Conservation (phyloP, 2,113 vertebrate species). For the Pipa parva region DNA sequence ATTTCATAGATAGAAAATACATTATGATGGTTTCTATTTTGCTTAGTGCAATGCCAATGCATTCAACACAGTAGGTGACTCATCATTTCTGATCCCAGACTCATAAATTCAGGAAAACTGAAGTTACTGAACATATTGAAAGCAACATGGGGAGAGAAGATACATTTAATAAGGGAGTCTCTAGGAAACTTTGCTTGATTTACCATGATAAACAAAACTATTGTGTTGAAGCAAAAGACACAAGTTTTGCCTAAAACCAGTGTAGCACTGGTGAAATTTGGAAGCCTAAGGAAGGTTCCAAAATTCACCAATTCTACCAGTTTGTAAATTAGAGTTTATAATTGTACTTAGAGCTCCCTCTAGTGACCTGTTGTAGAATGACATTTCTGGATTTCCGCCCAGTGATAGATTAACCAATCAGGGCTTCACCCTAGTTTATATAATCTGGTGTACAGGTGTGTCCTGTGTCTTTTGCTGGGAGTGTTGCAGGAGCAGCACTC, state of each 20-base stretch:
- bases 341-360: too few relatives aligned
- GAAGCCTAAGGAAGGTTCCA: too few relatives aligned
- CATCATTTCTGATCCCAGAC: conserved; percentile 1
- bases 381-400: too few relatives aligned
- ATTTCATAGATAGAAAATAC: not conserved
- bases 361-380: too few relatives aligned
- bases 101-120: not conserved
- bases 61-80: conserved; percentile 12
- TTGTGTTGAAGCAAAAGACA: conserved; percentile 16
- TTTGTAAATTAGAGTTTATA: conserved; percentile 39
- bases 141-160: conserved; percentile 10
- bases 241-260: too few relatives aligned
- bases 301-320: too few relatives aligned
- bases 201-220: conserved; percentile 13
- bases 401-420: too few relatives aligned
- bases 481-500: too few relatives aligned
- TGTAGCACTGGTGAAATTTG: too few relatives aligned
- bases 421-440: too few relatives aligned
- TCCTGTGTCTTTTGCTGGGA: too few relatives aligned
- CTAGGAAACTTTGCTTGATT: conserved; percentile 1
- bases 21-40: conserved; percentile 48
- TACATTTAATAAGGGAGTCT: conserved; percentile 2
- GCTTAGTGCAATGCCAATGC: not conserved
- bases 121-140: conserved; percentile 26
- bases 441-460: too few relatives aligned